Evolutionary conservation across 1,140 invertebrate species (phyloP).

Genomic region (Dinothrombium tinctorium): DNA sequence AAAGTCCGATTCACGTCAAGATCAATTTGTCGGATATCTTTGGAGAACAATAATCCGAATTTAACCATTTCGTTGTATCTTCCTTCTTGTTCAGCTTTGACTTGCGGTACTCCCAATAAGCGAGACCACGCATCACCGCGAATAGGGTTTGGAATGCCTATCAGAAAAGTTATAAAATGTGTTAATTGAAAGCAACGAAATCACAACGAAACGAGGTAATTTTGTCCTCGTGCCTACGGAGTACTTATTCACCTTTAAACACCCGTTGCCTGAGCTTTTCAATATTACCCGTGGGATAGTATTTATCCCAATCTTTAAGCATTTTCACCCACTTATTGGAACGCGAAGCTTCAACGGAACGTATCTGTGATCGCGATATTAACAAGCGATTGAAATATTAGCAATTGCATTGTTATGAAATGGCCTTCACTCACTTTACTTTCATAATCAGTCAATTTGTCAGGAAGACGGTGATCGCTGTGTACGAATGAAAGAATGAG

Average conservation of each 20-base stretch:
- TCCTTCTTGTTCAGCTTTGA: slow-evolving; percentile 49
- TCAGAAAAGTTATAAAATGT: too few relatives aligned
- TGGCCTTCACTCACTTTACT: slow-evolving; percentile 23
- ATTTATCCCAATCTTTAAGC: slow-evolving; percentile 46
- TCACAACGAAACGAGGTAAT: too few relatives aligned
- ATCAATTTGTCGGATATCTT: slow-evolving; percentile 95
- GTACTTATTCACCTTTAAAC: too few relatives aligned
- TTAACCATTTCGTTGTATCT: slow-evolving; percentile 47
- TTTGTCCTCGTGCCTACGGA: too few relatives aligned
- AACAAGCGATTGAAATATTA: slow-evolving; percentile 7
- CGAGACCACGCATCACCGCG: slow-evolving; percentile 57
- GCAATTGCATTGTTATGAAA: not conserved
- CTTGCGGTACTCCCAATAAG: slow-evolving; percentile 47
- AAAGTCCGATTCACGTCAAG: slow-evolving; percentile 97
- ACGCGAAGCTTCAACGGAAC: slow-evolving; percentile 59
- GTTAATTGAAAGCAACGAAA: too few relatives aligned
- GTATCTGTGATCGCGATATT: slow-evolving; percentile 22
- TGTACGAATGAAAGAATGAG: slow-evolving; percentile 13
- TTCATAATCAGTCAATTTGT: slow-evolving; percentile 44
- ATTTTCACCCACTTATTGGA: slow-evolving; percentile 96
- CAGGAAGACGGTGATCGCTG: slow-evolving; percentile 54
- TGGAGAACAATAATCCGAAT: slow-evolving; percentile 64
- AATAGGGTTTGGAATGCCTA: slow-evolving; percentile 75
- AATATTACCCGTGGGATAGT: slow-evolving; percentile 23
- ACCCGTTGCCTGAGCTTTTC: slow-evolving; percentile 32